phyloP scores from a whole-genome alignment of 2,113 vertebrate genomes.

The Mionectes macconnelli region DNA sequence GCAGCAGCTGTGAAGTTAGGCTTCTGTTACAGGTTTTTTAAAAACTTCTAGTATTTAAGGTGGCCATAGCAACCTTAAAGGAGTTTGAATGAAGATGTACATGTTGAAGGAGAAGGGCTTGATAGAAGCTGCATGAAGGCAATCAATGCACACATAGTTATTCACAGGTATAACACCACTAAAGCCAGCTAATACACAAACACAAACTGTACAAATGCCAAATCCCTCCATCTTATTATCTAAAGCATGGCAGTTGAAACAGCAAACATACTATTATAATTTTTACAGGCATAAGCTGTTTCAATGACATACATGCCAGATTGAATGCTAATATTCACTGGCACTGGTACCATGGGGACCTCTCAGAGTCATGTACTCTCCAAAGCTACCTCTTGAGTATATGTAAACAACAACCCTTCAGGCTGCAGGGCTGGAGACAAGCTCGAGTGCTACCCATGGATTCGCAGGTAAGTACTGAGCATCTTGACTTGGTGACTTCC shows the following conservation, averaged over 20 bases:
- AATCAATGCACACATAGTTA: not conserved
- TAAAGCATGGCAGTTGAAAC: not conserved
- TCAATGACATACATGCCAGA: not conserved
- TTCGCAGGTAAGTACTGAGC: not conserved
- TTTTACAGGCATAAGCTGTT: not conserved
- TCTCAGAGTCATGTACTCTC: not conserved
- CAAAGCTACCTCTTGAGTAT: not conserved
- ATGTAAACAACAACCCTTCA: not conserved
- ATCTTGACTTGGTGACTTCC: not conserved
- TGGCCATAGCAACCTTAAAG: not conserved
- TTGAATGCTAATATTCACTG: conserved; percentile 17
- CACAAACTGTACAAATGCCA: not conserved
- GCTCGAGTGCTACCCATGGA: not conserved
- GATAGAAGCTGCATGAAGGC: not conserved
- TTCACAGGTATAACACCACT: not conserved
- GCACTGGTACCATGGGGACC: not conserved
- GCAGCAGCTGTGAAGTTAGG: not conserved
- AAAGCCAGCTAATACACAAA: not conserved
- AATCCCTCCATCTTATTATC: not conserved
- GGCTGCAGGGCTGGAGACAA: not conserved
- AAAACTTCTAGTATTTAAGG: not conserved
- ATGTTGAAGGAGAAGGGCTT: not conserved
- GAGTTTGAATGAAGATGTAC: not conserved
- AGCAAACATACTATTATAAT: not conserved
- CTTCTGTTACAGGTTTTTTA: not conserved